Conservation (phyloP, 2,888 invertebrate genomes). For the Aporophyla nigra region DNA sequence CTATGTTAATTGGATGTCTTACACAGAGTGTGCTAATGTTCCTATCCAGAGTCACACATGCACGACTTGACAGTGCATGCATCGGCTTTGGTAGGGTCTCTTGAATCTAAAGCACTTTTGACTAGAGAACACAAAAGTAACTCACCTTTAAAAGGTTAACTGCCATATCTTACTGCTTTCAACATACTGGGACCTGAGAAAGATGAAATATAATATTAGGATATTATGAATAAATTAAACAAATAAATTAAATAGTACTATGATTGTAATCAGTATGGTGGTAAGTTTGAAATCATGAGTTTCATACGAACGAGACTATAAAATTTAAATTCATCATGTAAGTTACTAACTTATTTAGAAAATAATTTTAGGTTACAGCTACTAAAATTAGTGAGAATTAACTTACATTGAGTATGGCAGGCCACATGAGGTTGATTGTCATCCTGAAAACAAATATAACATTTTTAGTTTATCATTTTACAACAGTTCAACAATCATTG, state of each 20-base stretch:
- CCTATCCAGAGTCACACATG: slow-evolving; percentile 89
- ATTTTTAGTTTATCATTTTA: background rate
- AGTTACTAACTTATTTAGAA: background rate
- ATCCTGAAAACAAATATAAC: slow-evolving; percentile 26
- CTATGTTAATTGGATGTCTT: slow-evolving; percentile 80
- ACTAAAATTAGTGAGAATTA: background rate
- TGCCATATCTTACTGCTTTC: background rate
- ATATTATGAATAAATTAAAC: background rate
- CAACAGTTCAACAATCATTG: background rate
- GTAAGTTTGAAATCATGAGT: slow-evolving; percentile 80
- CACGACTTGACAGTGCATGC: slow-evolving; percentile 78
- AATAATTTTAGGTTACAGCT: background rate
- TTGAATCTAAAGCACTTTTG: background rate
- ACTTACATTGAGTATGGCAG: slow-evolving; percentile 37
- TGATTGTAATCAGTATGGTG: slow-evolving; percentile 72
- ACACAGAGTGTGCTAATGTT: slow-evolving; percentile 88
- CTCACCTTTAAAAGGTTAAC: slow-evolving; percentile 14
- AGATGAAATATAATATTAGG: background rate
- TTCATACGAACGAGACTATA: slow-evolving; percentile 83
- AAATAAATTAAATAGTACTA: background rate
- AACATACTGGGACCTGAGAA: slow-evolving; percentile 28
- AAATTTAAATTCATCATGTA: slow-evolving; percentile 73
- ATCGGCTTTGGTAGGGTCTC: slow-evolving; percentile 90
- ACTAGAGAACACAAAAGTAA: background rate
- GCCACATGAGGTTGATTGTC: background rate